Percentiles rank a stretch among this genome's conserved stretches.
phyloP scores from a whole-genome alignment of 2,113 vertebrate genomes.

The Tonatia bakeri region DNA sequence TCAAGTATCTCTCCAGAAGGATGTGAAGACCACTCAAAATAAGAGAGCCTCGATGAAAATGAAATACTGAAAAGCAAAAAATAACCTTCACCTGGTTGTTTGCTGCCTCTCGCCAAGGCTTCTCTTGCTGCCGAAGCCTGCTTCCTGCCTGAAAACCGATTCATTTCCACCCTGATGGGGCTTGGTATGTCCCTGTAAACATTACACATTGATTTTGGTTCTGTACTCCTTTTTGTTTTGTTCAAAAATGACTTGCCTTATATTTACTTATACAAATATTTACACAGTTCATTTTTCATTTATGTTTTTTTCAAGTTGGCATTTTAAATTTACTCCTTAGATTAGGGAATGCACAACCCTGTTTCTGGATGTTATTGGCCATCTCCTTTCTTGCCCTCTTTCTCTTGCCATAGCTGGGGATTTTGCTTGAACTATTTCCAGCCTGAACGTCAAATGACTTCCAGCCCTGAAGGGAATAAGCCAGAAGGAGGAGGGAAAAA shows the following conservation, averaged over 20 bases:
- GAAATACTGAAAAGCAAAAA: not conserved
- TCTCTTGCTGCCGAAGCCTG: not conserved
- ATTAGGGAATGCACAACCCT: not conserved
- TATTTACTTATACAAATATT: conserved; percentile 42
- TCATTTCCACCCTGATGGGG: not conserved
- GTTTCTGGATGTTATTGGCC: not conserved
- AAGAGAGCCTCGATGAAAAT: not conserved
- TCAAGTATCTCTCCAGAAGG: not conserved
- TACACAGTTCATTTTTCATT: conserved; percentile 24
- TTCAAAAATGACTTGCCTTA: conserved; percentile 35
- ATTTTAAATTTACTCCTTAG: conserved; percentile 25
- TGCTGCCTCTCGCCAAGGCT: not conserved
- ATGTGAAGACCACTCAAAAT: not conserved
- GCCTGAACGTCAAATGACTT: conserved; percentile 30
- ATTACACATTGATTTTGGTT: not conserved
- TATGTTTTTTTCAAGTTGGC: not conserved
- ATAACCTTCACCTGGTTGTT: not conserved
- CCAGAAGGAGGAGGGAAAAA: conserved; percentile 50
- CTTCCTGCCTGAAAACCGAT: not conserved
- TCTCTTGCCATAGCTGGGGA: not conserved
- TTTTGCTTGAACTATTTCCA: conserved; percentile 30
- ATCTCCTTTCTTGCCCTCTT: not conserved
- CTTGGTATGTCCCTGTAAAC: not conserved
- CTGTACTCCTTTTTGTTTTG: conserved; percentile 21
- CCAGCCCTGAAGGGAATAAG: not conserved